These are phyloP conservation scores for Dromas ardeola DNA, from an alignment of 2,113 vertebrate species.

Conservation along the genomic window DNA sequence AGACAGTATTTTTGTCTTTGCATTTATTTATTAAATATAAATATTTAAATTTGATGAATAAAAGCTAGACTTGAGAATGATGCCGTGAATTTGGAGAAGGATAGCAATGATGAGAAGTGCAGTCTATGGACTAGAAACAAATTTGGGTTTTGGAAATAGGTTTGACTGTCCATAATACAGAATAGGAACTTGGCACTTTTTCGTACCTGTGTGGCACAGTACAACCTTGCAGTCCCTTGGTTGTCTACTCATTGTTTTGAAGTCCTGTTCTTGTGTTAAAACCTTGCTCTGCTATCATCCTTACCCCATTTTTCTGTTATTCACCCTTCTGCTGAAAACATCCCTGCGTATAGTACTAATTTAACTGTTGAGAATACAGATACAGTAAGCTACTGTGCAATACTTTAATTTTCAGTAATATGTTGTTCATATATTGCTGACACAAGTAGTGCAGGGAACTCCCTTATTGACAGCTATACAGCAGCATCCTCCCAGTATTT, in stretches of 20 bases:
- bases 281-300: not conserved
- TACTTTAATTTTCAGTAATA: not conserved
- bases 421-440: not conserved
- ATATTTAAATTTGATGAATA: not conserved
- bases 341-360: not conserved
- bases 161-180: not conserved
- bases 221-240: not conserved
- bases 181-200: not conserved
- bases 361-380: not conserved
- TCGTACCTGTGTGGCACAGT: accelerated
- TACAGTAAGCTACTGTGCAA: not conserved
- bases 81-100: not conserved
- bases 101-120: not conserved
- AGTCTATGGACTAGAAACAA: not conserved
- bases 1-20: not conserved
- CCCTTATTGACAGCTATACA: not conserved
- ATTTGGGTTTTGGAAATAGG: not conserved
- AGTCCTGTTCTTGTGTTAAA: not conserved
- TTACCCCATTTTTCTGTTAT: not conserved
- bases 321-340: not conserved
- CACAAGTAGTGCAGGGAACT: not conserved
- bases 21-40: not conserved
- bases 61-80: not conserved
- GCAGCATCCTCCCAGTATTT: not conserved
- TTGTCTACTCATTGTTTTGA: not conserved